These are phyloP conservation scores for Orius insidiosus DNA, from an alignment of 1,140 invertebrate genomes.

Conservation along the genomic window DNA sequence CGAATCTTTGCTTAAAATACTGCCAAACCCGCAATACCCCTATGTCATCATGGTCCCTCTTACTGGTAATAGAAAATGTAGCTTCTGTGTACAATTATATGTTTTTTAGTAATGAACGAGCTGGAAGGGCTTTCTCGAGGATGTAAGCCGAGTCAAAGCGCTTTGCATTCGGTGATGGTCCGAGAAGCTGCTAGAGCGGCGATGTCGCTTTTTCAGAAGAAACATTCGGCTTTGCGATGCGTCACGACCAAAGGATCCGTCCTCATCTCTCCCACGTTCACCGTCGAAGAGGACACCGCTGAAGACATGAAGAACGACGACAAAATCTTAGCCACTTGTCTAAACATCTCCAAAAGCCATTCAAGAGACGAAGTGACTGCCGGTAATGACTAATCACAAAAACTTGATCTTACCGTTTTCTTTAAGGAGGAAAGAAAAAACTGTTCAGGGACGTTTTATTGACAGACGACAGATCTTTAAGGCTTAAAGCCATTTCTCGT, in stretches of 20 bases:
- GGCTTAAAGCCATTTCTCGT: slow-evolving; percentile 77
- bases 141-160: slow-evolving; percentile 26
- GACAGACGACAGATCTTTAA: slow-evolving; percentile 85
- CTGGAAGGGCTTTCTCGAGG: slow-evolving; percentile 69
- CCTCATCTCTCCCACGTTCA: slow-evolving; percentile 63
- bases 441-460: slow-evolving; percentile 71
- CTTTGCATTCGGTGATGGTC: slow-evolving; percentile 40
- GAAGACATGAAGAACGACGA: slow-evolving; percentile 75
- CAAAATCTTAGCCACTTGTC: slow-evolving; percentile 71
- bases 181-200: slow-evolving; percentile 48
- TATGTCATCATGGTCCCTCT: slow-evolving; percentile 83
- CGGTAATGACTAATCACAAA: neutral
- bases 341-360: slow-evolving; percentile 36
- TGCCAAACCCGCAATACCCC: slow-evolving; percentile 44
- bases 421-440: slow-evolving; percentile 35
- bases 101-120: slow-evolving; percentile 61
- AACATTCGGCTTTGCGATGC: slow-evolving; percentile 46
- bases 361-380: slow-evolving; percentile 12
- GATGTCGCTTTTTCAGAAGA: slow-evolving; percentile 45
- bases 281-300: slow-evolving; percentile 55
- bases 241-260: slow-evolving; percentile 73
- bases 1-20: slow-evolving; percentile 41
- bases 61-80: slow-evolving; percentile 48
- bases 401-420: slow-evolving; percentile 11
- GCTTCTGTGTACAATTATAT: no score